A percentile compares a stretch with the other conserved stretches of the same genome.
These are phyloP conservation scores for Catagonus wagneri DNA, from an alignment of 2,113 vertebrate species.

Conservation along the genomic window DNA sequence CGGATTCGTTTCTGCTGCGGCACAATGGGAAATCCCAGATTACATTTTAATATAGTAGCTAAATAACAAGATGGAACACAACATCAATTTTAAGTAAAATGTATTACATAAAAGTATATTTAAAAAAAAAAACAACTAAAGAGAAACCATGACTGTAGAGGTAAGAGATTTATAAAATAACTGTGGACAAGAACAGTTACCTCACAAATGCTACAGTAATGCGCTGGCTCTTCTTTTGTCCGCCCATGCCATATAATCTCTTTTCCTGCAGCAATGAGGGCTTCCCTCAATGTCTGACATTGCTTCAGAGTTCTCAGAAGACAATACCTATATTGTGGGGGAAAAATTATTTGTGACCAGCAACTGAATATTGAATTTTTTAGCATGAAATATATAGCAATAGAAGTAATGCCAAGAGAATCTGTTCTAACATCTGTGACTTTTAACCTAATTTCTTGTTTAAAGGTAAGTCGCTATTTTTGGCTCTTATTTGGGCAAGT, in stretches of 20 bases:
- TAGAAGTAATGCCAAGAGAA: slow-evolving; percentile 51
- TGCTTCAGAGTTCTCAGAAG: slow-evolving; percentile 98
- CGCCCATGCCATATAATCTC: slow-evolving; percentile 95
- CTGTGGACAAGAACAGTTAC: slow-evolving; percentile 75
- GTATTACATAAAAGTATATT: neutral
- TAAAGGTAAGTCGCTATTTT: slow-evolving; percentile 55
- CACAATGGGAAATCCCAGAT: too few relatives aligned
- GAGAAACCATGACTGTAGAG: neutral
- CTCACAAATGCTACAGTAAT: slow-evolving; percentile 99
- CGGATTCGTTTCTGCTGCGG: too few relatives aligned
- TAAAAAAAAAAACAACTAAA: slow-evolving; percentile 32
- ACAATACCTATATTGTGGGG: slow-evolving; percentile 93
- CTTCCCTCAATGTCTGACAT: slow-evolving; percentile 97
- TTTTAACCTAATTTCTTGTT: slow-evolving; percentile 37
- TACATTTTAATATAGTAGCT: slow-evolving; percentile 49
- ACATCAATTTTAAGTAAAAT: slow-evolving; percentile 45
- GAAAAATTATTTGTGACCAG: slow-evolving; percentile 70
- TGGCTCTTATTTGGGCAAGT: slow-evolving; percentile 71
- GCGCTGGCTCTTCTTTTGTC: slow-evolving; percentile 96
- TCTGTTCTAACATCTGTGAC: slow-evolving; percentile 33
- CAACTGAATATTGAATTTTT: slow-evolving; percentile 46
- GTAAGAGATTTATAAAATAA: slow-evolving; percentile 33
- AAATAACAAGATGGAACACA: slow-evolving; percentile 44
- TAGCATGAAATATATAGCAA: slow-evolving; percentile 50
- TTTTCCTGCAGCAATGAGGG: slow-evolving; percentile 93